Percentiles rank a stretch among this genome's conserved stretches.
Evolutionary conservation across 1,140 invertebrate genomes (phyloP).

Genomic region (Nasonia giraulti): DNA sequence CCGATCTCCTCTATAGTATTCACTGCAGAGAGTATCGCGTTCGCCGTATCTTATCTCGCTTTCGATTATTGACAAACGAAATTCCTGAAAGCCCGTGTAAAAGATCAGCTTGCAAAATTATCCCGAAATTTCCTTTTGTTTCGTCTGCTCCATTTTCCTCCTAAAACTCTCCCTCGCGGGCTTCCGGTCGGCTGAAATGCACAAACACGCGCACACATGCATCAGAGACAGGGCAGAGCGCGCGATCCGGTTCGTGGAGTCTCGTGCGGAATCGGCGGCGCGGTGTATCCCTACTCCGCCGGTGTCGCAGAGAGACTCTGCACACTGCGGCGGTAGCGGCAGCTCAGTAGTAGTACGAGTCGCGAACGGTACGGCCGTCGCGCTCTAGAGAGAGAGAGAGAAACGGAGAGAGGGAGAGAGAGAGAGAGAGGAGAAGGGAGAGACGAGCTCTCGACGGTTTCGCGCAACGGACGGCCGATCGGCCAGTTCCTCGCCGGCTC

Average conservation of each 20-base stretch:
- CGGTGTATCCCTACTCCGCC: slow-evolving; percentile 50
- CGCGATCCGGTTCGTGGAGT: slow-evolving; percentile 61
- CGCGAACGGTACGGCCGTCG: not conserved
- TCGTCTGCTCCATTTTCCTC: slow-evolving; percentile 17
- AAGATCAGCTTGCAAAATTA: not conserved
- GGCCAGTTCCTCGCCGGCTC: slow-evolving; percentile 72
- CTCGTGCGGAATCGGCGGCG: slow-evolving; percentile 59
- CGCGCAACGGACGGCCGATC: slow-evolving; percentile 68
- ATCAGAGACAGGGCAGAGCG: not conserved
- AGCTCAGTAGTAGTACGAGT: slow-evolving; percentile 19
- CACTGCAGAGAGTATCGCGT: no score
- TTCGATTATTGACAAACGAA: no score
- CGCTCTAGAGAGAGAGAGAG: not conserved
- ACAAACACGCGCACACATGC: not conserved
- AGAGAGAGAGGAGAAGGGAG: slow-evolving; percentile 34
- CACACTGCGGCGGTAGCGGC: slow-evolving; percentile 52
- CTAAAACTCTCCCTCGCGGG: slow-evolving; percentile 10
- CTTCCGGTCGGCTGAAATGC: slow-evolving; percentile 61
- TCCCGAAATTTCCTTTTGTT: not conserved
- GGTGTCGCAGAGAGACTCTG: slow-evolving; percentile 37
- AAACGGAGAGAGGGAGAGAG: no score
- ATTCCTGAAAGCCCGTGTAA: no score
- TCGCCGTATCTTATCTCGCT: no score
- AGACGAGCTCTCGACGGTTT: slow-evolving; percentile 60
- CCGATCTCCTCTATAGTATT: no score